phyloP scores from a whole-genome alignment of 2,113 vertebrate genomes.

The Podocnemis expansa region DNA sequence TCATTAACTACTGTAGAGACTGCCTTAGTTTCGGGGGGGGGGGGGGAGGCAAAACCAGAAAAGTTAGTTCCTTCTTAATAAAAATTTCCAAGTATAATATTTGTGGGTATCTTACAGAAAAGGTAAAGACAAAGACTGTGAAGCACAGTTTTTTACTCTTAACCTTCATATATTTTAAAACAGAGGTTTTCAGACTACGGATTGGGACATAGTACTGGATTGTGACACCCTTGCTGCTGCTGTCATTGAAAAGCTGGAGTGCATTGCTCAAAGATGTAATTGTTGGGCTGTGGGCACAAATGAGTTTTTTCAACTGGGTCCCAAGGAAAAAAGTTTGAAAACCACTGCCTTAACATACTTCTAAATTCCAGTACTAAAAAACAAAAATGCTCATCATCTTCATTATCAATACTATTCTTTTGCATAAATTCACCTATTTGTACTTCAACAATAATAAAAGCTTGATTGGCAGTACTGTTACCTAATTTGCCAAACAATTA shows the following conservation, averaged over 20 bases:
- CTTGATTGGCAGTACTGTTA: background rate
- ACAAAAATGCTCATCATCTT: background rate
- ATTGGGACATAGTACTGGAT: too few relatives aligned
- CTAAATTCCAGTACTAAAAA: background rate
- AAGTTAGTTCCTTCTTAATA: background rate
- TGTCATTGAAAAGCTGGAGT: too few relatives aligned
- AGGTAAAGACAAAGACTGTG: background rate
- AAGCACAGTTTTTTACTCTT: background rate
- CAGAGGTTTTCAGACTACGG: too few relatives aligned
- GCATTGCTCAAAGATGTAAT: too few relatives aligned
- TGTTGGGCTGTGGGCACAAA: too few relatives aligned
- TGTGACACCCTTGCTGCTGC: too few relatives aligned
- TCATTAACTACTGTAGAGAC: conserved; percentile 9
- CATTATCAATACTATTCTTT: background rate
- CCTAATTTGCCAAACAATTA: background rate
- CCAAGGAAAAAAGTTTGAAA: too few relatives aligned
- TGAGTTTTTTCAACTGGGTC: too few relatives aligned
- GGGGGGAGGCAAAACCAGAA: conserved; percentile 11
- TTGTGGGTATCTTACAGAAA: background rate
- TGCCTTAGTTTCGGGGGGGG: background rate
- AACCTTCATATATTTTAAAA: background rate
- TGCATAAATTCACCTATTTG: background rate
- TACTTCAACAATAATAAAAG: background rate
- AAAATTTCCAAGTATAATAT: background rate
- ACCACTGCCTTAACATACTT: background rate